A percentile compares a stretch with the other conserved stretches of the same genome.
Evolutionary conservation across 2,888 invertebrate species (phyloP).

Genomic region (Furcula furcula): DNA sequence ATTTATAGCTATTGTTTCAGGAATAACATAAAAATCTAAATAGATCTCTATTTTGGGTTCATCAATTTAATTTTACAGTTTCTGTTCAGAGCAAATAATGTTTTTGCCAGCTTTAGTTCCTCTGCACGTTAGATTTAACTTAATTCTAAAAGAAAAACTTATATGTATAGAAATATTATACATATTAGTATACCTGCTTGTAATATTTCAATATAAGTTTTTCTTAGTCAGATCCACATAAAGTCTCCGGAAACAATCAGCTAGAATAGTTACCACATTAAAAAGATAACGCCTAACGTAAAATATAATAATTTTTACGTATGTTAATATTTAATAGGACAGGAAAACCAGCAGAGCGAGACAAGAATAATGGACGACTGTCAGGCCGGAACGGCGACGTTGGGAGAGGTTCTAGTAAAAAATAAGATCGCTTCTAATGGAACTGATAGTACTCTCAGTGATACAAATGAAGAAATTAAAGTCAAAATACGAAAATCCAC

Average conservation of each 20-base stretch:
- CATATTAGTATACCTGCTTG: too few species aligned
- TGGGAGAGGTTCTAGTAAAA: conserved; percentile 44
- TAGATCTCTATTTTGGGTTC: background rate
- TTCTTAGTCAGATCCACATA: background rate
- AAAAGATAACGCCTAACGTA: conserved; percentile 26
- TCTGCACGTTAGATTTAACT: too few species aligned
- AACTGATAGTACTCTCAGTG: conserved; percentile 13
- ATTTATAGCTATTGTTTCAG: background rate
- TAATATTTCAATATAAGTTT: background rate
- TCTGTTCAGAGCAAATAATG: too few species aligned
- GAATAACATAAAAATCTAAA: background rate
- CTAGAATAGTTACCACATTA: conserved; percentile 14
- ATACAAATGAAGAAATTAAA: background rate
- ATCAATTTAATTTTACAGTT: too few species aligned
- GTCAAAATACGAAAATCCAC: too few species aligned
- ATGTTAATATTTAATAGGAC: conserved; percentile 69
- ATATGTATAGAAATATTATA: too few species aligned
- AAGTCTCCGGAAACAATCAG: background rate
- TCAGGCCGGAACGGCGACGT: conserved; percentile 59
- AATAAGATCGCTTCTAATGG: conserved; percentile 41
- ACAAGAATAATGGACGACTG: conserved; percentile 60
- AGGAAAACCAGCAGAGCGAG: conserved; percentile 64
- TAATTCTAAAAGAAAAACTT: too few species aligned
- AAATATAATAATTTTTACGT: conserved; percentile 35
- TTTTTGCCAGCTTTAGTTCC: too few species aligned